Base-by-base conservation (phyloP, 1,140 invertebrate genomes). In the Patella vulgata region DNA sequence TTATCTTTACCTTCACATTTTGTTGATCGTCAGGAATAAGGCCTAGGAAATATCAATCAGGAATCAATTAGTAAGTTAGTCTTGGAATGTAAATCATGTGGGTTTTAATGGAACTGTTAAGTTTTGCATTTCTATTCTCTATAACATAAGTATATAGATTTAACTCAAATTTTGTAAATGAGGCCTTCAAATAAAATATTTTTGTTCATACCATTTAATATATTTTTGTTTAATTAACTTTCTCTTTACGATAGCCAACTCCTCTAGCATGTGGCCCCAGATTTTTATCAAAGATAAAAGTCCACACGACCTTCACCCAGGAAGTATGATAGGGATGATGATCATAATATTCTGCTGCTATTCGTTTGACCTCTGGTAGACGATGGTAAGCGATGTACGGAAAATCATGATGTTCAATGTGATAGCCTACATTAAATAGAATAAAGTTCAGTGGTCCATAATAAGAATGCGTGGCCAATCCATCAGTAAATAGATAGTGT, bases 401-500 rank as follows among this genome's bases (percentile, higher is more conserved):
- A 56, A 82, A 83, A 46, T 83, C 81, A 47, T 82, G 80, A 60
- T 87, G 86, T 57, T 87, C 86, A 46, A 85, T 82, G 66, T 87
- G 86, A 54, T 87, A 86, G 1, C 97, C 97, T 40, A 99, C 97
- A 85, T 99, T 99, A 82, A 98, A 99, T 0, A 96, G 97, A 33
- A 99, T 93, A 83, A 90, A 93, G 85, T 99, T 99, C 12, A 99
- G 86, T 9, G 92, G 91, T 0, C 97, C 97, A 83, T 99, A 99
- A 82, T 99, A 99, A 33, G 96, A 98, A 73, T 98, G 98, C 0
- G 97, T 99, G 84, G 98, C 97, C 81, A 91, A 96, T 5, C 95
- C 95, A 83, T 96, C 94, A 63, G 89, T 90, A 80, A 97, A 99
- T 91, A 98, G 96, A 83, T 99, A 99, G 86, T 99, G 97, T 77